Evolutionary conservation across 37 sponge, comb jelly and placozoan genomes (phyloP).

Genomic region (Crambe crambe): DNA sequence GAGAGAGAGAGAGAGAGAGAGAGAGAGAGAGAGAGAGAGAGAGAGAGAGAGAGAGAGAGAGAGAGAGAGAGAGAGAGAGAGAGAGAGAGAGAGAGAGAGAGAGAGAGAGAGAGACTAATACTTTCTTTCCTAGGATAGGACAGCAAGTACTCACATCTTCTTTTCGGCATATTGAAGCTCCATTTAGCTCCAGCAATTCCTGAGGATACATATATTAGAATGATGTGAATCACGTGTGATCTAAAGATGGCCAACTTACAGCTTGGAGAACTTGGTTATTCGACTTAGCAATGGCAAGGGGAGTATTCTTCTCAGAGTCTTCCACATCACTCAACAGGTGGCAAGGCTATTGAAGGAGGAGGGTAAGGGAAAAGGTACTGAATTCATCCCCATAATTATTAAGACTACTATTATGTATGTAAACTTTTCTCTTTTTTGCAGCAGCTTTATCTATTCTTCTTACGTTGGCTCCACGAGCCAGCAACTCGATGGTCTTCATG

Average conservation of each 20-base stretch:
- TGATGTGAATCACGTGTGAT: background rate
- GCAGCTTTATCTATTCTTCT: background rate
- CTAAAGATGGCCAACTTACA: slow-evolving; percentile 11
- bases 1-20: slow-evolving; percentile 24
- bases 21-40: slow-evolving; percentile 17
- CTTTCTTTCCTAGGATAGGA: too few relatives aligned
- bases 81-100: slow-evolving; percentile 32
- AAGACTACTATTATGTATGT: too few relatives aligned
- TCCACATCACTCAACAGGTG: slow-evolving; percentile 12
- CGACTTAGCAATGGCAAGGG: slow-evolving; percentile 34
- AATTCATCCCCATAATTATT: too few relatives aligned
- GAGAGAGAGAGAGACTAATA: slow-evolving; percentile 7
- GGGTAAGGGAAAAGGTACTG: too few relatives aligned
- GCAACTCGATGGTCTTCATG: slow-evolving; percentile 63
- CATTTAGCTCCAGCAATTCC: slow-evolving; percentile 85
- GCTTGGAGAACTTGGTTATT: slow-evolving; percentile 47
- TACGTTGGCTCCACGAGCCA: slow-evolving; percentile 74
- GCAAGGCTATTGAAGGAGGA: slow-evolving; percentile 3
- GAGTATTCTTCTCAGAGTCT: slow-evolving; percentile 1
- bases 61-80: slow-evolving; percentile 9
- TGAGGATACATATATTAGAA: background rate
- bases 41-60: slow-evolving; percentile 23
- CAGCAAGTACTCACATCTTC: background rate
- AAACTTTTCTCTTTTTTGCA: too few relatives aligned
- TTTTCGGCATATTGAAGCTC: slow-evolving; percentile 38